Percentiles rank a stretch among this genome's conserved stretches.
These are phyloP conservation scores for Lepidocyrtinus sp. DNA, from an alignment of 2,888 invertebrate genomes.

Conservation along the genomic window DNA sequence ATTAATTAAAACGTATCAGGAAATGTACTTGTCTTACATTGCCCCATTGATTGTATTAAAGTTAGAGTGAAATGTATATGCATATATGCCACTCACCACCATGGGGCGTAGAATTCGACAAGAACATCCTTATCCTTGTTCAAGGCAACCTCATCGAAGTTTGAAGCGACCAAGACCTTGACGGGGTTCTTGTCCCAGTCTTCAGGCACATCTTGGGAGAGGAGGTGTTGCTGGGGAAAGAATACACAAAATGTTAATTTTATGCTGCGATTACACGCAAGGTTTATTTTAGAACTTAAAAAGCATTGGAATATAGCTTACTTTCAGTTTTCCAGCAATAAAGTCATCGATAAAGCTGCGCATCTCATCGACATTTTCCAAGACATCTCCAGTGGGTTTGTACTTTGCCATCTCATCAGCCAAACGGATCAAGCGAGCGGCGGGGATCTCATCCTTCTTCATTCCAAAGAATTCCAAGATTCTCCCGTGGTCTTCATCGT, in stretches of 20 bases:
- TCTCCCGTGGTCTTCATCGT: slow-evolving; percentile 95
- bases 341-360: slow-evolving; percentile 89
- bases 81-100: too few species aligned
- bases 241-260: neutral
- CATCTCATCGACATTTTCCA: slow-evolving; percentile 76
- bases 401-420: slow-evolving; percentile 99
- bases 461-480: slow-evolving; percentile 99
- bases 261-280: neutral
- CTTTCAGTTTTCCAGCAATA: slow-evolving; percentile 91
- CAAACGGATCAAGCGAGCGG: slow-evolving; percentile 91
- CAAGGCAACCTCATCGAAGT: slow-evolving; percentile 94
- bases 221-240: slow-evolving; percentile 82
- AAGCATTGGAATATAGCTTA: slow-evolving; percentile 65
- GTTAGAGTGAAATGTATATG: slow-evolving; percentile 76
- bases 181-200: slow-evolving; percentile 98
- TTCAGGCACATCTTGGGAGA: slow-evolving; percentile 93
- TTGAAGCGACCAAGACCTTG: slow-evolving; percentile 92
- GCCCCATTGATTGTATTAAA: neutral
- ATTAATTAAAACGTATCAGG: too few species aligned
- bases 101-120: slow-evolving; percentile 99
- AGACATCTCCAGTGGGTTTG: slow-evolving; percentile 87
- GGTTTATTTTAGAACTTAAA: neutral
- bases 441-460: slow-evolving; percentile 92
- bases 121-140: slow-evolving; percentile 92
- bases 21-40: neutral